These are phyloP conservation scores for Ruditapes philippinarum DNA, from an alignment of 1,140 invertebrate species.

Conservation along the genomic window DNA sequence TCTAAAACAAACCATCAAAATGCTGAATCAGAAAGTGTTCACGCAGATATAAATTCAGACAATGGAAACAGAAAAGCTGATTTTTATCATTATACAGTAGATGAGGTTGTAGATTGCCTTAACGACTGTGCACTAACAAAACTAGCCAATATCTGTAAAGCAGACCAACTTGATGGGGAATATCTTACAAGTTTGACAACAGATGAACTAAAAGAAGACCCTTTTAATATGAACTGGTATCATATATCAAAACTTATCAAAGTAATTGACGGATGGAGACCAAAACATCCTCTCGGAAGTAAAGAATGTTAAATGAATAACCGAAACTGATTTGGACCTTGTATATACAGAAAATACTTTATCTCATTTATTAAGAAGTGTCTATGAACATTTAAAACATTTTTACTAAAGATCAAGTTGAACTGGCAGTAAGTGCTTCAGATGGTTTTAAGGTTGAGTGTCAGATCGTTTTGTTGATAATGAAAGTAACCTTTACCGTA, in stretches of 20 bases:
- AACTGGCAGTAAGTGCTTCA: too few relatives aligned
- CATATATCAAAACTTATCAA: conserved; percentile 42
- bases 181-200: conserved; percentile 18
- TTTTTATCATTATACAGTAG: conserved; percentile 5
- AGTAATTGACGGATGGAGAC: conserved; percentile 36
- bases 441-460: too few relatives aligned
- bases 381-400: too few relatives aligned
- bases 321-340: too few relatives aligned
- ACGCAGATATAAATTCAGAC: neutral
- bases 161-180: conserved; percentile 17
- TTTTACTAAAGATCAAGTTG: too few relatives aligned
- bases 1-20: too few relatives aligned
- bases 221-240: conserved; percentile 48
- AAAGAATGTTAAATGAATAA: too few relatives aligned
- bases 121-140: conserved; percentile 24
- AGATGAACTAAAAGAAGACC: conserved; percentile 13
- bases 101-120: conserved; percentile 28
- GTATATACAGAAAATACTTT: too few relatives aligned
- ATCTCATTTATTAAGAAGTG: too few relatives aligned
- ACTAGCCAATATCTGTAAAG: conserved; percentile 15
- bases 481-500: too few relatives aligned
- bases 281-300: too few relatives aligned
- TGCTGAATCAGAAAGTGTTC: neutral
- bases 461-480: too few relatives aligned
- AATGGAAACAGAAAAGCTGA: neutral